These are phyloP conservation scores for Macrosoma leucophasiata DNA, from an alignment of 2,888 invertebrate species.

Conservation along the genomic window DNA sequence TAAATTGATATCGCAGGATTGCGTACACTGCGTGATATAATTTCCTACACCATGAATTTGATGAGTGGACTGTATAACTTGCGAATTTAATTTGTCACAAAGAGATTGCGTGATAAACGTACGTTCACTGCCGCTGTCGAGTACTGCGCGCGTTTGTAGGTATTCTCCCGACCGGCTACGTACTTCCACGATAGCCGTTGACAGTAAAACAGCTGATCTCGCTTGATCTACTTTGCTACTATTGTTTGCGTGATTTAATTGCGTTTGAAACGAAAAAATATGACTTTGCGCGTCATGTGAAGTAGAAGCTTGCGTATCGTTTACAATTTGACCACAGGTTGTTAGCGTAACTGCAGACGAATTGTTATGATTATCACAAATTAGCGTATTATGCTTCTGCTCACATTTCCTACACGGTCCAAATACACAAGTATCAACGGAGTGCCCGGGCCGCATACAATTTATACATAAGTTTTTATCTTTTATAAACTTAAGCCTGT, in stretches of 20 bases:
- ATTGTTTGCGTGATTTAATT: too few relatives aligned
- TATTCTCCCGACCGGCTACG: conserved; percentile 2
- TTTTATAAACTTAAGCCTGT: conserved; percentile 9
- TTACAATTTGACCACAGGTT: not conserved
- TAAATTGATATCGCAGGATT: conserved; percentile 20
- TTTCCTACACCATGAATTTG: conserved; percentile 20
- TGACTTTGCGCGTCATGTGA: too few relatives aligned
- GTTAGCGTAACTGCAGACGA: not conserved
- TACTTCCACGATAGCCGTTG: conserved; percentile 22
- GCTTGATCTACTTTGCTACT: conserved; percentile 7
- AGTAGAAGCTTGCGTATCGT: conserved; percentile 6
- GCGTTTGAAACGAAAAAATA: too few relatives aligned
- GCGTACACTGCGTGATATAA: conserved; percentile 16
- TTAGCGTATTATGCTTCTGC: conserved; percentile 14
- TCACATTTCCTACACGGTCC: conserved; percentile 16
- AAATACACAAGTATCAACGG: conserved; percentile 10
- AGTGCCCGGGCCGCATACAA: conserved; percentile 17
- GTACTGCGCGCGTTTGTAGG: conserved; percentile 12
- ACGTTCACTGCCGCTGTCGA: conserved; percentile 25
- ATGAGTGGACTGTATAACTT: conserved; percentile 25
- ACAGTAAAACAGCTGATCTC: conserved; percentile 16
- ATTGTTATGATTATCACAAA: conserved; percentile 15
- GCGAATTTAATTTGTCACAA: conserved; percentile 17
- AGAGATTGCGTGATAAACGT: conserved; percentile 21
- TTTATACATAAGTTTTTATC: conserved; percentile 17